Evolutionary conservation across 2,113 vertebrate species (phyloP).

Genomic region (Syngnathus scovelli): DNA sequence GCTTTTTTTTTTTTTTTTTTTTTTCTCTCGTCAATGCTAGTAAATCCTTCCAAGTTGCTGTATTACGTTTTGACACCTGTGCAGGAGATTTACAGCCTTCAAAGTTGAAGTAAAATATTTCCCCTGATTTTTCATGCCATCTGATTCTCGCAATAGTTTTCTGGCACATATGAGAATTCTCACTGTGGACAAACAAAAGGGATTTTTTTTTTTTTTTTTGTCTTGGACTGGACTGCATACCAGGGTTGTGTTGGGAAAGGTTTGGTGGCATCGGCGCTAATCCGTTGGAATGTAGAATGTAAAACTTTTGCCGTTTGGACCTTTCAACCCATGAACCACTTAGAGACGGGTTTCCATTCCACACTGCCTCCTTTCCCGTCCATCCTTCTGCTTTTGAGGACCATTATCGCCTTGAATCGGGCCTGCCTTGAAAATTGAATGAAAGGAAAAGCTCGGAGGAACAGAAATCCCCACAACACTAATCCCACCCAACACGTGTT

Average conservation of each 20-base stretch:
- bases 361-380: neutral
- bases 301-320: slow-evolving; percentile 28
- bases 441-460: neutral
- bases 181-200: slow-evolving; percentile 7
- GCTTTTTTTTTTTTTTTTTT: neutral
- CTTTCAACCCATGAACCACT: slow-evolving; percentile 32
- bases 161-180: slow-evolving; percentile 59
- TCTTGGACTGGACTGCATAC: slow-evolving; percentile 39
- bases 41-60: neutral
- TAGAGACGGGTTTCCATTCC: slow-evolving; percentile 32
- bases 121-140: slow-evolving; percentile 50
- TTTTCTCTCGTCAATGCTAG: neutral
- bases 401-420: neutral
- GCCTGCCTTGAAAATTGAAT: neutral
- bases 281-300: slow-evolving; percentile 38
- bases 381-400: neutral
- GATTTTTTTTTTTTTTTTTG: slow-evolving; percentile 9
- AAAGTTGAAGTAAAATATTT: slow-evolving; percentile 24
- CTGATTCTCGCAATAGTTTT: slow-evolving; percentile 27
- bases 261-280: slow-evolving; percentile 2
- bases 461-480: neutral
- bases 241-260: slow-evolving; percentile 23
- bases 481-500: neutral
- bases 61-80: neutral
- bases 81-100: neutral